Percentiles rank a stretch among this genome's conserved stretches.
phyloP scores from a whole-genome alignment of 2,113 vertebrate species.

The Elanoides forficatus region DNA sequence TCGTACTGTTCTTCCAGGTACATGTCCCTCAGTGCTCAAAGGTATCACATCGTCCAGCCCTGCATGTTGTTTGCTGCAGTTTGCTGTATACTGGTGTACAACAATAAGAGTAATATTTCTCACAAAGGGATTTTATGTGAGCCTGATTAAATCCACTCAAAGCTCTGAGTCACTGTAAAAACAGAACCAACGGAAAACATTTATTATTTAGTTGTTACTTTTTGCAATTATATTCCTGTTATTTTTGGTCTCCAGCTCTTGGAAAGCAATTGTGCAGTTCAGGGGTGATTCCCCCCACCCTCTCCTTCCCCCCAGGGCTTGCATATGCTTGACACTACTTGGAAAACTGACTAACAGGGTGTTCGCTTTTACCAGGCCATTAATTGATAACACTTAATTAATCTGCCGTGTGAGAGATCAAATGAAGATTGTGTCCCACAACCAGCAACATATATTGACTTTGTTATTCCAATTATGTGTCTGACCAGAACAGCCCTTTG shows the following conservation, averaged over 20 bases:
- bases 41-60: neutral
- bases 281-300: neutral
- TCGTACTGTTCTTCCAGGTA: neutral
- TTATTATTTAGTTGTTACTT: neutral
- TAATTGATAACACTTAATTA: slow-evolving; percentile 87
- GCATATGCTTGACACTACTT: slow-evolving; percentile 49
- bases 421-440: slow-evolving; percentile 73
- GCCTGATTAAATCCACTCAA: neutral
- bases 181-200: neutral
- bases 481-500: slow-evolving; percentile 63
- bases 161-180: neutral
- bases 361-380: slow-evolving; percentile 78
- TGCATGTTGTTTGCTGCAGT: neutral
- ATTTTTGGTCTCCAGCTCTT: neutral
- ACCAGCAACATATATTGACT: slow-evolving; percentile 73
- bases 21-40: fast-evolving
- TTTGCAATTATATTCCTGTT: neutral
- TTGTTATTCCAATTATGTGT: slow-evolving; percentile 77
- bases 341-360: slow-evolving; percentile 66
- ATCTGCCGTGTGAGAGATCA: slow-evolving; percentile 81
- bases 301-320: neutral
- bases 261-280: neutral
- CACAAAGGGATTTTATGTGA: neutral
- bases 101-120: neutral
- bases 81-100: neutral